Evolutionary conservation across 2,888 invertebrate species (phyloP).

Genomic region (Sminthurinus aureus): DNA sequence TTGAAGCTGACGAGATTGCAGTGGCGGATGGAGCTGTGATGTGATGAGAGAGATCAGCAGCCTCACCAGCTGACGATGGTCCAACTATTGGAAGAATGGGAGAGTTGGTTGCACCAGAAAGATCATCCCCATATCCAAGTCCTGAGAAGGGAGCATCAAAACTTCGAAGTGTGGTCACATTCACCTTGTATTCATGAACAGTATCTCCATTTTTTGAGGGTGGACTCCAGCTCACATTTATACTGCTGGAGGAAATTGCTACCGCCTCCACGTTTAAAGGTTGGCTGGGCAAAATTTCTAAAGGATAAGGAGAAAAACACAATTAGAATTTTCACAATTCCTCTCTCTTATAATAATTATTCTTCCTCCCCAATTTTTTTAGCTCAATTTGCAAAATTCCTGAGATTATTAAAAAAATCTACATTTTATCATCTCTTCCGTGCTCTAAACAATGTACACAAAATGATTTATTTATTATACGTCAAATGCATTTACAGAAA

Average conservation of each 20-base stretch:
- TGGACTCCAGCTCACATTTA: slow-evolving; percentile 75
- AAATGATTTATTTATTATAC: no score
- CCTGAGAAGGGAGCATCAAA: slow-evolving; percentile 67
- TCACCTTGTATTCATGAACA: slow-evolving; percentile 74
- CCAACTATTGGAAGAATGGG: slow-evolving; percentile 8
- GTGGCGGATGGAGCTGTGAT: background rate
- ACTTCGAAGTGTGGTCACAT: slow-evolving; percentile 74
- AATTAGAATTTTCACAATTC: no score
- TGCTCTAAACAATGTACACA: no score
- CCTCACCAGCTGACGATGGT: no score
- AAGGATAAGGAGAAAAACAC: no score
- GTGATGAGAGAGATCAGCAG: background rate
- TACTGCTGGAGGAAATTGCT: slow-evolving; percentile 74
- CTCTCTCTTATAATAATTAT: no score
- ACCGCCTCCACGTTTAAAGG: slow-evolving; percentile 78
- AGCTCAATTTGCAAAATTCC: no score
- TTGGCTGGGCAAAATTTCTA: slow-evolving; percentile 78
- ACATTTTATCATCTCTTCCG: no score
- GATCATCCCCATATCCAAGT: slow-evolving; percentile 49
- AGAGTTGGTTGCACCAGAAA: background rate
- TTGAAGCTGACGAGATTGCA: slow-evolving; percentile 2
- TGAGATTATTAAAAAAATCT: no score
- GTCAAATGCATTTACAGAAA: no score
- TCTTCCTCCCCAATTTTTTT: no score
- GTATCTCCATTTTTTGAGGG: slow-evolving; percentile 73